phyloP scores from a whole-genome alignment of 2,113 vertebrate genomes.

The Columbina picui region DNA sequence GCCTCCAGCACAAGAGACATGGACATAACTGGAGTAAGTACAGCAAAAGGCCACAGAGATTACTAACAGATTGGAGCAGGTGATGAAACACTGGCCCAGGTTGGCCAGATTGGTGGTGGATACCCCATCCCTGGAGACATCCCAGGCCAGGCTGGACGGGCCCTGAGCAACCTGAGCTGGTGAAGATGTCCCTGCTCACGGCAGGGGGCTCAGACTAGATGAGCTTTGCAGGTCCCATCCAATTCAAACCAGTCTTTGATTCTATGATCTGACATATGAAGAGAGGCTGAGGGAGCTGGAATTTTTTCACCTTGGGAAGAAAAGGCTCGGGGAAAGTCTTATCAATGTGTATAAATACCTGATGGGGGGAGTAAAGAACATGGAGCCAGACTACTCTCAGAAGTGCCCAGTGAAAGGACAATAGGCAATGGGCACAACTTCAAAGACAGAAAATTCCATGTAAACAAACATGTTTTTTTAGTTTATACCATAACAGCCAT shows the following conservation, averaged over 20 bases:
- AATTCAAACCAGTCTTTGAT: too few relatives aligned
- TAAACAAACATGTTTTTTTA: not conserved
- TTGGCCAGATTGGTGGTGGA: too few relatives aligned
- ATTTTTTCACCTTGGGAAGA: not conserved
- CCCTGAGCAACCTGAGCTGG: too few relatives aligned
- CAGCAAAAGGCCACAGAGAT: not conserved
- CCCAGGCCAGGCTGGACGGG: too few relatives aligned
- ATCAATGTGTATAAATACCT: not conserved
- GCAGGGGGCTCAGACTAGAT: too few relatives aligned
- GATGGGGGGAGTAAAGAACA: not conserved
- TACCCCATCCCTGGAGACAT: too few relatives aligned
- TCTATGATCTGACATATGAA: not conserved
- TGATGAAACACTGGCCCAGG: too few relatives aligned
- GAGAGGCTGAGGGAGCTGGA: not conserved
- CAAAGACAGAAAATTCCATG: not conserved
- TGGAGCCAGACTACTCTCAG: not conserved
- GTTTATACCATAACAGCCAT: not conserved
- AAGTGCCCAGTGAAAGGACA: not conserved
- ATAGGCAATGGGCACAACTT: not conserved
- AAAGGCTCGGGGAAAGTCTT: not conserved
- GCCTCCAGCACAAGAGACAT: not conserved
- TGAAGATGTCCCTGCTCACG: too few relatives aligned
- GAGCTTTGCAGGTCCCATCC: too few relatives aligned
- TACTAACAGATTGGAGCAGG: not conserved
- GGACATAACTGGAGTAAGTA: fast-evolving